Evolutionary conservation across 2,888 invertebrate species (phyloP), one percentile per base, ranked within the genome.

Genomic region (Cheilosia variabilis): DNA sequence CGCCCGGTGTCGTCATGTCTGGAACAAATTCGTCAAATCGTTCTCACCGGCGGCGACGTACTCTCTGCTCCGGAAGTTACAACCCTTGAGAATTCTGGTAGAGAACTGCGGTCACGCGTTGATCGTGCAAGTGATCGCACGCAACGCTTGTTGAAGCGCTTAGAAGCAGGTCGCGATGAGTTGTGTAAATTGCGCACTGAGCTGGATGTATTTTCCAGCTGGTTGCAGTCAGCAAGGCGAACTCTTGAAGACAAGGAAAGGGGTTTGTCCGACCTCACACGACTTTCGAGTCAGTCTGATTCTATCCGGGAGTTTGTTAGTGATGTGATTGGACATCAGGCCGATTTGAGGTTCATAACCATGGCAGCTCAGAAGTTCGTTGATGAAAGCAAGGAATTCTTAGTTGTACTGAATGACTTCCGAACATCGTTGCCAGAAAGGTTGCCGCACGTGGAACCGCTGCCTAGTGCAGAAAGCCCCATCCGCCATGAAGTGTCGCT

Each of bases 361-460:
- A 98, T 98, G 97, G 96, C 98, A 1, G 98, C 98, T 1, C 98
- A 98, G 93, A 98, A 98, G 92, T 98, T 98, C 91, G 95, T 98
- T 27, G 98, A 98, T 89, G 98, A 98, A 93, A 97, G 98, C 91
- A 98, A 98, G 94, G 97, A 98, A 89, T 97, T 97, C 93, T 93
- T 98, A 7, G 94, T 94, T 19, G 94, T 96, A 47, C 93, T 98
- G 43, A 98, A 98, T 93, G 97, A 97, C 88, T 97, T 97, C 93
- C 95, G 98, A 87, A 97, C 97, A 0, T 94, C 96, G 19, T 92
- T 98, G 22, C 97, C 97, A 2, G 95, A 97, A 34, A 95, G 98
- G 0, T 93, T 97, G 81, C 95, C 97, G 0, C 96, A 97, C 92
- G 94, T 97, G 69, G 94, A 96, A 88, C 95, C 95, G 0, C 91